Evolutionary conservation across 2,888 invertebrate genomes (phyloP).

Genomic region (Odontomyia ornata): DNA sequence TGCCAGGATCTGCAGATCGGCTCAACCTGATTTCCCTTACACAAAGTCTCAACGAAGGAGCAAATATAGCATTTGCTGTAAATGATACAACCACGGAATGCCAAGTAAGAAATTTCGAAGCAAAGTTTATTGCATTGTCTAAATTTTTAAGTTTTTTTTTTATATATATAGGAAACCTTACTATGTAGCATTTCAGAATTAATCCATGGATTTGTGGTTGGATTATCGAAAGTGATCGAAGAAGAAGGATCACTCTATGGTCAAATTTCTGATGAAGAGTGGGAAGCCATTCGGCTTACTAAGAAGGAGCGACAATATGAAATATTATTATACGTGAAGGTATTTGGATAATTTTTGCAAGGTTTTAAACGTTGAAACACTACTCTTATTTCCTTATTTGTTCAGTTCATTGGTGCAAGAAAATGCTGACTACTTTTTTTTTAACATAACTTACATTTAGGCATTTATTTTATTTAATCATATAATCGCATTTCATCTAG

Average conservation of each 20-base stretch:
- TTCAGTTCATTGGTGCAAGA: too few species aligned
- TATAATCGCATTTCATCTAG: too few species aligned
- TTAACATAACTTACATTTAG: too few species aligned
- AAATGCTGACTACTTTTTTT: too few species aligned
- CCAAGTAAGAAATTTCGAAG: constrained; percentile 63
- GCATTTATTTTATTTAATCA: too few species aligned
- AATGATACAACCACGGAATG: constrained; percentile 72
- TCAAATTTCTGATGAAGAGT: constrained; percentile 85
- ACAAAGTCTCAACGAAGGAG: constrained; percentile 76
- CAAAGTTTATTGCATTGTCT: neutral
- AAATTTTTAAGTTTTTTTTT: constrained; percentile 1
- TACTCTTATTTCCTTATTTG: too few species aligned
- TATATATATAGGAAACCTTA: constrained; percentile 68
- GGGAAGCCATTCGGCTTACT: constrained; percentile 79
- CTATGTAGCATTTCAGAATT: constrained; percentile 76
- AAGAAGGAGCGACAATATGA: constrained; percentile 73
- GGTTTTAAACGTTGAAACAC: too few species aligned
- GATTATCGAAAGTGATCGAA: constrained; percentile 73
- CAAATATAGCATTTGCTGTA: constrained; percentile 80
- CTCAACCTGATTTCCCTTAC: constrained; percentile 68
- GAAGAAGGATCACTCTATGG: constrained; percentile 78
- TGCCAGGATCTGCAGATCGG: constrained; percentile 69
- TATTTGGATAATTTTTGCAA: constrained; percentile 56
- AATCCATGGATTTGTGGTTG: constrained; percentile 72
- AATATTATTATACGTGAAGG: constrained; percentile 74